Percentiles rank a stretch among this genome's conserved stretches.
Evolutionary conservation across 2,797 vertebrate species (phyloP).

Genomic region (Melopsittacus undulatus): DNA sequence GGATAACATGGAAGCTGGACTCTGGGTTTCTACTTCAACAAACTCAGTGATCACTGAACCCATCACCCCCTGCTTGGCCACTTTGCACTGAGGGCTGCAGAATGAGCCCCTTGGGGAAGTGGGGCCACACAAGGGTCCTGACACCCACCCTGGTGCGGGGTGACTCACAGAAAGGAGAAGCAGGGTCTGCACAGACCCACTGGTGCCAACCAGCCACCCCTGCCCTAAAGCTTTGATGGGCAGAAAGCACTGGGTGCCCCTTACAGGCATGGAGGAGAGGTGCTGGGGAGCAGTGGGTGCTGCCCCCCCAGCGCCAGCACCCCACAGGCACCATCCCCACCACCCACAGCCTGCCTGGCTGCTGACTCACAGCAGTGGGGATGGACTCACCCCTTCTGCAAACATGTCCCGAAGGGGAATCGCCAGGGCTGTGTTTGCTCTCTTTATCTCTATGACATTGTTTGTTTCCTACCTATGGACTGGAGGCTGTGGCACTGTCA

Average conservation of each 20-base stretch:
- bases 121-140: background rate
- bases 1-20: background rate
- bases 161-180: background rate
- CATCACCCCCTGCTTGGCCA: background rate
- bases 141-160: rapidly evolving
- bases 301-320: background rate
- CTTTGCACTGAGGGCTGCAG: background rate
- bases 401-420: background rate
- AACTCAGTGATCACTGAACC: rapidly evolving
- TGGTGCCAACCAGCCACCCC: background rate
- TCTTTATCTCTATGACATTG: constrained; percentile 5
- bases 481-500: background rate
- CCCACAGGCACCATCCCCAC: rapidly evolving
- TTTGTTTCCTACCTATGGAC: constrained; percentile 14
- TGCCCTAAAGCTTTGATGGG: background rate
- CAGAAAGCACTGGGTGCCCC: background rate
- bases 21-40: background rate
- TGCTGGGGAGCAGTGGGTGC: rapidly evolving
- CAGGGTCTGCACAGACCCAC: background rate
- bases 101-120: background rate
- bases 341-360: background rate
- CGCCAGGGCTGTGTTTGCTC: background rate
- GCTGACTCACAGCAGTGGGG: background rate
- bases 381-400: background rate
- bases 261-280: rapidly evolving